A percentile compares a stretch with the other conserved stretches of the same genome.
Evolutionary conservation across 2,113 vertebrate species (phyloP).

Genomic region (Proteles cristata): DNA sequence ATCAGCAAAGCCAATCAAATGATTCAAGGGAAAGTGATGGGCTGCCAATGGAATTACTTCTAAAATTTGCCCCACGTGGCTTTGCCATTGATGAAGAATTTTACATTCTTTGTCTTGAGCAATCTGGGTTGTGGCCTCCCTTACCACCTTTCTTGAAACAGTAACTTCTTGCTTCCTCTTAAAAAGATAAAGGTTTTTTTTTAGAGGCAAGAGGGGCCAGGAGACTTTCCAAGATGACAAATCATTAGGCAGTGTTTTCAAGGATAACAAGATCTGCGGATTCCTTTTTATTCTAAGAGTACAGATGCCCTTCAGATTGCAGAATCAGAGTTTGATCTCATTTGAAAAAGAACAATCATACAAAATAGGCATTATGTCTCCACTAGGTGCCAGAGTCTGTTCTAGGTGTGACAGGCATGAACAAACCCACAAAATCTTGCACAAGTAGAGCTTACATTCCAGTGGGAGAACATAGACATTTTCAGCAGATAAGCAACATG

Average conservation of each 20-base stretch:
- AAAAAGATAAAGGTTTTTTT: background rate
- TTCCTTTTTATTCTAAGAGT: background rate
- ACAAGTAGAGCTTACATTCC: accelerated
- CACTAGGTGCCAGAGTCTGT: background rate
- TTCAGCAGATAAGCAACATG: background rate
- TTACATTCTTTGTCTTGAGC: background rate
- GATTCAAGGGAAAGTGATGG: background rate
- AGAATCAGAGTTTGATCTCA: background rate
- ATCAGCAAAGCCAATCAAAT: background rate
- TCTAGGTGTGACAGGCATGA: background rate
- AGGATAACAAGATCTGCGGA: background rate
- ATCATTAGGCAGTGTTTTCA: background rate
- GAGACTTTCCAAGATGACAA: background rate
- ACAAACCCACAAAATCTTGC: background rate
- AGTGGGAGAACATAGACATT: background rate
- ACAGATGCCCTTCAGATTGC: background rate
- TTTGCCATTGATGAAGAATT: background rate
- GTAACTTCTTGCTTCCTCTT: conserved; percentile 49
- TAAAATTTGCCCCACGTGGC: background rate
- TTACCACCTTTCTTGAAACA: background rate
- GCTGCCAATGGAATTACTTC: background rate
- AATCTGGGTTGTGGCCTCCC: background rate
- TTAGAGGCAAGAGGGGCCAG: background rate
- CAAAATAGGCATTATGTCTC: background rate
- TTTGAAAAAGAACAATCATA: background rate